These are phyloP conservation scores for Caenorhabditis tropicalis DNA, from an alignment of 1,140 invertebrate species.

Conservation along the genomic window DNA sequence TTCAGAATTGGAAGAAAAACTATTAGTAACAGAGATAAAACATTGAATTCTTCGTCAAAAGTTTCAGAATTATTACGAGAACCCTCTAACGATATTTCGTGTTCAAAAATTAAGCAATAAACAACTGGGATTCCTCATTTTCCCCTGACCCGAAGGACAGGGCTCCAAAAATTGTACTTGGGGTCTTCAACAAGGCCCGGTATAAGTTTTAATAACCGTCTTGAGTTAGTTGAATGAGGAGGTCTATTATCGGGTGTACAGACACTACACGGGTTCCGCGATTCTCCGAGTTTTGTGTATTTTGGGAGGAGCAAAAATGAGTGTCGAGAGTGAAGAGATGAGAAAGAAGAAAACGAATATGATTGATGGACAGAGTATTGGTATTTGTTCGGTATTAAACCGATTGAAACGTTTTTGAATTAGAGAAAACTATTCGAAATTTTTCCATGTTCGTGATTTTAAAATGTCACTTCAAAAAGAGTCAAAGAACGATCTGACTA, in stretches of 20 bases:
- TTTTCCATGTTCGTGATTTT: too few relatives aligned
- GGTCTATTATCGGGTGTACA: background rate
- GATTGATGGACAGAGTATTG: background rate
- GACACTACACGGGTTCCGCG: background rate
- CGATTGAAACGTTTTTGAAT: background rate
- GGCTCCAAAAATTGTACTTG: slow-evolving; percentile 24
- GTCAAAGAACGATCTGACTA: too few relatives aligned
- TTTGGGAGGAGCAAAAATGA: background rate
- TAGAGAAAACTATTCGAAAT: background rate
- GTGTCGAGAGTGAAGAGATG: background rate
- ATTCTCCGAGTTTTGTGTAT: background rate
- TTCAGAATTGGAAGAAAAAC: too few relatives aligned
- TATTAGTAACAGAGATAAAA: too few relatives aligned
- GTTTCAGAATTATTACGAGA: too few relatives aligned
- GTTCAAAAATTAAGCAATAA: too few relatives aligned
- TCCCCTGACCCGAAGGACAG: background rate
- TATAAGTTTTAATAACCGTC: background rate
- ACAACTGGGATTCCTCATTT: background rate
- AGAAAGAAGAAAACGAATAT: background rate
- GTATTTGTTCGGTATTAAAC: too few relatives aligned
- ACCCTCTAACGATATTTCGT: too few relatives aligned
- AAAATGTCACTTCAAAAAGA: too few relatives aligned
- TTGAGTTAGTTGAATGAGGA: background rate
- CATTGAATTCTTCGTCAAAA: too few relatives aligned
- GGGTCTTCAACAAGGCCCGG: slow-evolving; percentile 14